These are phyloP conservation scores for Baronia brevicornis DNA, from an alignment of 2,888 invertebrate species.

Conservation along the genomic window DNA sequence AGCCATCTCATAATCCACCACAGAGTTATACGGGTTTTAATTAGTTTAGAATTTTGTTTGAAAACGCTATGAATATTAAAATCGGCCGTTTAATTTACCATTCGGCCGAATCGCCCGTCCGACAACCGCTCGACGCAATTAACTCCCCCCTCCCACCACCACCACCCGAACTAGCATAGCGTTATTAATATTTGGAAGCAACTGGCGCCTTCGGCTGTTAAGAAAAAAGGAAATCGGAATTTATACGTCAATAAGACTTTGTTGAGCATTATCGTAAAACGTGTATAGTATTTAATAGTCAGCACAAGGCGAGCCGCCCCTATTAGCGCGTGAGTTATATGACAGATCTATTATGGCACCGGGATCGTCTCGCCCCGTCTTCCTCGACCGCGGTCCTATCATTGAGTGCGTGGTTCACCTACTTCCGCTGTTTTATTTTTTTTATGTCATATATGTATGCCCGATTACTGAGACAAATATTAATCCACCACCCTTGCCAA, in stretches of 20 bases:
- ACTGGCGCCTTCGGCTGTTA: constrained; percentile 66
- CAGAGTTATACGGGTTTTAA: constrained; percentile 62
- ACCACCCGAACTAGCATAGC: constrained; percentile 59
- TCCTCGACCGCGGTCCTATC: no score
- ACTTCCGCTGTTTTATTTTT: no score
- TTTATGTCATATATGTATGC: no score
- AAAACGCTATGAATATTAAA: constrained; percentile 72
- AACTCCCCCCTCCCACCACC: no score
- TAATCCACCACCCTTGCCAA: no score
- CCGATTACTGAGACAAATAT: no score
- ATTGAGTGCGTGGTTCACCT: no score
- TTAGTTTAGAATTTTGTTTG: constrained; percentile 70
- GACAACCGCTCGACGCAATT: constrained; percentile 50
- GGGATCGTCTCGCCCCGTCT: no score
- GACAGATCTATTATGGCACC: constrained; percentile 59
- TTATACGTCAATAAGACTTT: constrained; percentile 69
- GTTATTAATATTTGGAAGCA: constrained; percentile 61
- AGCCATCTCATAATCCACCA: constrained; percentile 29
- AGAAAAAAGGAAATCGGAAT: constrained; percentile 51
- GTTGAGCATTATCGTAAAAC: constrained; percentile 69
- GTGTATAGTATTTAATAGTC: constrained; percentile 68
- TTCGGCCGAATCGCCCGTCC: constrained; percentile 30
- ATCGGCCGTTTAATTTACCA: constrained; percentile 67
- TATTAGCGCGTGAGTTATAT: constrained; percentile 65
- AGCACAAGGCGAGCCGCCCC: constrained; percentile 65